Evolutionary conservation across 2,113 vertebrate genomes (phyloP).

Genomic region (Arothron firmamentum): DNA sequence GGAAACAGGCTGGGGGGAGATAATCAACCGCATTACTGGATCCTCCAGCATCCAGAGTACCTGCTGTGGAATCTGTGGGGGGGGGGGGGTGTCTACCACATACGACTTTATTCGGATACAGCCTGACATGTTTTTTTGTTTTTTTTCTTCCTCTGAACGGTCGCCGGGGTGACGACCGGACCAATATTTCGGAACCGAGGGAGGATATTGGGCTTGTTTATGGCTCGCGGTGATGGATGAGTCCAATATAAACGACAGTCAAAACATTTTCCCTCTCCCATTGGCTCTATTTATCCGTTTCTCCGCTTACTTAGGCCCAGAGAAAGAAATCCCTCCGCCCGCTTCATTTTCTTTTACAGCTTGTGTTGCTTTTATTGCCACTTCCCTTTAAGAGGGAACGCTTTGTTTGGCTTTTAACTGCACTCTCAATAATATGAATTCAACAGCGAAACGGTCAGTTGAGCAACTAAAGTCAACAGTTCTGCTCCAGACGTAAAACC

Average conservation of each 20-base stretch:
- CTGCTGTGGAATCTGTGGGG: background rate
- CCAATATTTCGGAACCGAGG: slow-evolving; percentile 16
- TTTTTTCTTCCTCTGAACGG: slow-evolving; percentile 16
- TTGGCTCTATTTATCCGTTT: slow-evolving; percentile 27
- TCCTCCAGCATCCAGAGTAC: slow-evolving; percentile 14
- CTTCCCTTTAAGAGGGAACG: background rate
- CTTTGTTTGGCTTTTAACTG: no score
- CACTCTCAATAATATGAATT: background rate
- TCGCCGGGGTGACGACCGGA: slow-evolving; percentile 27
- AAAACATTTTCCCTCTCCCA: slow-evolving; percentile 12
- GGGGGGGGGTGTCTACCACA: slow-evolving; percentile 17
- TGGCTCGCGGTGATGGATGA: slow-evolving; percentile 37
- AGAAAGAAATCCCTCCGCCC: slow-evolving; percentile 1
- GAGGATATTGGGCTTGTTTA: slow-evolving; percentile 31
- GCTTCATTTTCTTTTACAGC: background rate
- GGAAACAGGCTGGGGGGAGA: slow-evolving; percentile 2
- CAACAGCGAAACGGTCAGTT: background rate
- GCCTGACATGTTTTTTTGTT: slow-evolving; percentile 21
- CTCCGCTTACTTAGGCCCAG: background rate
- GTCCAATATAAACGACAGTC: slow-evolving; percentile 28
- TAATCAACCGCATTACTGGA: slow-evolving; percentile 15
- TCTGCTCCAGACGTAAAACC: background rate
- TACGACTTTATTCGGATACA: slow-evolving; percentile 16
- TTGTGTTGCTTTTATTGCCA: slow-evolving; percentile 12
- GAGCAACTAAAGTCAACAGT: background rate